phyloP scores from a whole-genome alignment of 2,113 vertebrate species.

The Narcine bancroftii region DNA sequence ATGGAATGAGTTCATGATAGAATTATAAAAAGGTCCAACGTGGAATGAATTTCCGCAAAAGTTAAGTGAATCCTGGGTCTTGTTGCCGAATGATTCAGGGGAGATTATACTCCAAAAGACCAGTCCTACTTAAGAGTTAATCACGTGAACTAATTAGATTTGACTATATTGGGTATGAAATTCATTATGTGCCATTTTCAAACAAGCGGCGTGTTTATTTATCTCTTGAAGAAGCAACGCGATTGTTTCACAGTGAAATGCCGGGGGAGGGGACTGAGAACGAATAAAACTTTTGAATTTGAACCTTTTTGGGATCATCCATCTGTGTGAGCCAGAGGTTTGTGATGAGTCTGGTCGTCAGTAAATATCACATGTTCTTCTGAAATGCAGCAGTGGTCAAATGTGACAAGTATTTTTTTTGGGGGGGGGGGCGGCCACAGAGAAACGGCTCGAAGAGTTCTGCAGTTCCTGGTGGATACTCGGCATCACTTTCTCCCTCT shows the following conservation, averaged over 20 bases:
- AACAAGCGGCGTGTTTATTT: not conserved
- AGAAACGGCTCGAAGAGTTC: not conserved
- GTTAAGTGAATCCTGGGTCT: not conserved
- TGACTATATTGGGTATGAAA: too few relatives aligned
- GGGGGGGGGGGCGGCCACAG: not conserved
- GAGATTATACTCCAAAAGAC: not conserved
- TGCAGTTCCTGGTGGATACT: not conserved
- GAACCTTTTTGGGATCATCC: too few relatives aligned
- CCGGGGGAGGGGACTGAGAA: not conserved
- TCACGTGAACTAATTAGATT: too few relatives aligned
- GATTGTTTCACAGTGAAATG: not conserved
- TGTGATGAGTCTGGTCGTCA: not conserved
- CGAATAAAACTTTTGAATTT: not conserved
- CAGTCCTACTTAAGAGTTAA: not conserved
- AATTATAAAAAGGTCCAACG: too few relatives aligned
- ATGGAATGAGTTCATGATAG: too few relatives aligned
- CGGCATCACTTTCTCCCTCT: not conserved
- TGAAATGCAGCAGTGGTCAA: not conserved
- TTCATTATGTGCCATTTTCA: too few relatives aligned
- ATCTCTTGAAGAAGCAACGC: too few relatives aligned
- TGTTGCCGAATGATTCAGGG: not conserved
- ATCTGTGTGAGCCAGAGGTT: not conserved
- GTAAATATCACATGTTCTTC: not conserved
- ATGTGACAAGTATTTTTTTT: not conserved
- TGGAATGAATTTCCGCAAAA: too few relatives aligned